Evolutionary conservation across 1,140 invertebrate species (phyloP), one percentile per base, ranked within the genome.

Genomic region (Pygmarrhopalites habei): DNA sequence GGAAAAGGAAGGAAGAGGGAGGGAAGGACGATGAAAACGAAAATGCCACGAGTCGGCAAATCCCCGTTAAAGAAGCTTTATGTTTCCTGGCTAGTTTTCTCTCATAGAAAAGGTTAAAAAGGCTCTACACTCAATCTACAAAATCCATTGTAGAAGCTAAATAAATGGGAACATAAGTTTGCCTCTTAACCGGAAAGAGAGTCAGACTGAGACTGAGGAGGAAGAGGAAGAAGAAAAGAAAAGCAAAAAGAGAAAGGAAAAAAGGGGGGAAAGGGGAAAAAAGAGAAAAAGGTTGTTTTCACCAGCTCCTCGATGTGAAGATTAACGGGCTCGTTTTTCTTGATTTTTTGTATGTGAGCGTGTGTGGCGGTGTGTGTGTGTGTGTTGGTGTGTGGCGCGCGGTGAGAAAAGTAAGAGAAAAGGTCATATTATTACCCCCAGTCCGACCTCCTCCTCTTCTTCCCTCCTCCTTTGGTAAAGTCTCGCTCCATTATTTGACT

Each of bases 91-190:
- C 60, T 56, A 65, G 49, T 60, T 60, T 57, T 15, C 30, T 65
- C 58, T 53, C 62, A 47, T 55, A 64, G 49, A 53, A 64, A 64
- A 64, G 62, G 62, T 64, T 60, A 64, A 59, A 64, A 56, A 64
- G 56, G 47, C 57, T 64, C 58, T 57, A 60, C 51, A 56, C 64
- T 60, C 64, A 64, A 64, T 59, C 62, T 58, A 64, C 29, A 60
- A 60, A 61, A 61, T 65, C 64, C 64, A 65, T 65, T 65, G 58
- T 61, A 61, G 60, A 61, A 49, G 47, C 46, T 59, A 66, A 66
- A 66, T 66, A 62, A 66, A 66, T 66, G 65, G 59, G 59, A 60
- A 66, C 64, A 66, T 66, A 66, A 66, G 64, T 66, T 66, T 66
- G 43, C 28, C 59, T 62, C 64, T 66, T 66, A 64, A 61, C 59